These are phyloP conservation scores for Sarcophaga subvicina DNA, from an alignment of 2,888 invertebrate species.

Conservation along the genomic window DNA sequence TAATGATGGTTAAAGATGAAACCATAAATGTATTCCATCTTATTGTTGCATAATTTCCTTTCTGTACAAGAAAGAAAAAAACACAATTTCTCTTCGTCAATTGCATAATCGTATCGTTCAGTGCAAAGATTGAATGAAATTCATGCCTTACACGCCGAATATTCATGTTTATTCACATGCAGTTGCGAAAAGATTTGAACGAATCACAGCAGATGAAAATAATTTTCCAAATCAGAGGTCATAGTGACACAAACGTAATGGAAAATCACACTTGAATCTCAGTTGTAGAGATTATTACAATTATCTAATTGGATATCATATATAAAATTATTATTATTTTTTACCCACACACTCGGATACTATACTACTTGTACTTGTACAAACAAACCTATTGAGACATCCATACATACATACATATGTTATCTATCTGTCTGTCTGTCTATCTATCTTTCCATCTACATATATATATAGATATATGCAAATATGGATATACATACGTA, in stretches of 20 bases:
- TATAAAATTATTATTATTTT: constrained; percentile 8
- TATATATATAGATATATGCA: neutral
- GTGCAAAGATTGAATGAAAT: constrained; percentile 10
- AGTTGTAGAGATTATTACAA: constrained; percentile 45
- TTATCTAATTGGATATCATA: constrained; percentile 68
- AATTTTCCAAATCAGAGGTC: constrained; percentile 53
- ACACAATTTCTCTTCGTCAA: constrained; percentile 11
- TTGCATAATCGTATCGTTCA: constrained; percentile 43
- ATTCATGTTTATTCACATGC: constrained; percentile 1
- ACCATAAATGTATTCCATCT: too few species aligned
- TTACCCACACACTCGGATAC: constrained; percentile 24
- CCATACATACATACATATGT: too few species aligned
- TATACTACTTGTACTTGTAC: neutral
- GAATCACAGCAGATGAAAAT: constrained; percentile 38
- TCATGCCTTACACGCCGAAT: neutral
- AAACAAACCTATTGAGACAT: neutral
- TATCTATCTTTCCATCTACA: too few species aligned
- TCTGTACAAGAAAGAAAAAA: too few species aligned
- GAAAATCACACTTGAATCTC: constrained; percentile 69
- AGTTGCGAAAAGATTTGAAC: neutral
- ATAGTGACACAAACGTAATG: constrained; percentile 68
- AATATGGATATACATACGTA: neutral
- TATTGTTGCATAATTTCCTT: too few species aligned
- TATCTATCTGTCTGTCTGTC: too few species aligned
- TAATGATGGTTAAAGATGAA: too few species aligned